These are phyloP conservation scores for Xiphophorus hellerii DNA, from an alignment of 2,113 vertebrate species.

Conservation along the genomic window DNA sequence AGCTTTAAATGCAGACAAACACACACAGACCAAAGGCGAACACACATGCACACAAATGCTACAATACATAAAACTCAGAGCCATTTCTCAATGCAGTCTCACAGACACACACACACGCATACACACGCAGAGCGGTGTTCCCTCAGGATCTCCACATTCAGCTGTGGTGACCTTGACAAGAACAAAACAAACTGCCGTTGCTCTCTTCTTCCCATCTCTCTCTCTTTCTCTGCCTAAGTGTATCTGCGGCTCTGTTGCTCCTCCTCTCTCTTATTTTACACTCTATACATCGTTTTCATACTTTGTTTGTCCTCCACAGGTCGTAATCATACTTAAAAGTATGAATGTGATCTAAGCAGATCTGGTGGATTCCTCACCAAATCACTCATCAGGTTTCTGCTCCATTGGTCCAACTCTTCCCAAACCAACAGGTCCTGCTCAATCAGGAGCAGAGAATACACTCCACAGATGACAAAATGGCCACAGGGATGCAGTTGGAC, in stretches of 20 bases:
- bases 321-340: neutral
- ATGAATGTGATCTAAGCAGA: neutral
- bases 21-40: constrained; percentile 9
- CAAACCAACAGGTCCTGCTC: neutral
- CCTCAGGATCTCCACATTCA: constrained; percentile 58
- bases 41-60: constrained; percentile 22
- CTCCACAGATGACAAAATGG: neutral
- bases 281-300: neutral
- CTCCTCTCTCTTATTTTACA: neutral
- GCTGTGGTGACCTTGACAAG: constrained; percentile 67
- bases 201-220: neutral
- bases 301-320: neutral
- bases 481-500: neutral
- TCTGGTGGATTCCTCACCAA: neutral
- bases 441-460: neutral
- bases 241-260: neutral
- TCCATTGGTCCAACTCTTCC: neutral
- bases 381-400: neutral
- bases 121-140: constrained; percentile 49
- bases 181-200: constrained; percentile 51
- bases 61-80: constrained; percentile 32
- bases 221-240: neutral
- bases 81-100: constrained; percentile 1
- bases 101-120: constrained; percentile 37
- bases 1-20: constrained; percentile 55